These are phyloP conservation scores for Seira sanloemensis DNA, from an alignment of 2,888 invertebrate genomes.

Conservation along the genomic window DNA sequence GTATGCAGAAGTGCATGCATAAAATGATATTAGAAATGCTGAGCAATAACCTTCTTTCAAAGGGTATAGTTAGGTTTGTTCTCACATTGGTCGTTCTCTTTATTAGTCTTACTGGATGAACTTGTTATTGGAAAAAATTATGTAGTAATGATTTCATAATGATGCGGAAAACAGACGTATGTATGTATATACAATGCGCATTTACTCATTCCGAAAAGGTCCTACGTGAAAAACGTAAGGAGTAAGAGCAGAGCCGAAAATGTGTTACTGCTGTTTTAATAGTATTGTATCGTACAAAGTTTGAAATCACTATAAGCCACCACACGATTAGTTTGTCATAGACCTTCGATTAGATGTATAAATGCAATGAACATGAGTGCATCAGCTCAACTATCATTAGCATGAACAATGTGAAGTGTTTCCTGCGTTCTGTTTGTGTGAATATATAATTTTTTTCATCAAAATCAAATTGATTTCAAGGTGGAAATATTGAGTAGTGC, in stretches of 20 bases:
- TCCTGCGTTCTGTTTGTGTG: neutral
- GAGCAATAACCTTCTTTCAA: constrained; percentile 12
- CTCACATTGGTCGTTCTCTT: constrained; percentile 43
- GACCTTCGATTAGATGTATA: neutral
- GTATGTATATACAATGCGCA: neutral
- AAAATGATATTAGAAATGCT: neutral
- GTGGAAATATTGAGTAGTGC: too few species aligned
- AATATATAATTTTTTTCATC: neutral
- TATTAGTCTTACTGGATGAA: constrained; percentile 22
- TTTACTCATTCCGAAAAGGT: neutral
- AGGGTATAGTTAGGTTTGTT: constrained; percentile 28
- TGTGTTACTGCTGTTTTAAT: too few species aligned
- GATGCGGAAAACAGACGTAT: constrained; percentile 35
- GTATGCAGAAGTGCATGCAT: neutral
- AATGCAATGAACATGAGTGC: neutral
- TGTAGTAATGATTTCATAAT: constrained; percentile 52
- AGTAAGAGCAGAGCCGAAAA: too few species aligned
- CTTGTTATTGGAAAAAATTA: constrained; percentile 30
- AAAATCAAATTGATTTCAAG: neutral
- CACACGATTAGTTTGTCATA: neutral
- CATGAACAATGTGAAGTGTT: neutral
- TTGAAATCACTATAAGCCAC: too few species aligned
- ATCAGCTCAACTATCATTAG: too few species aligned
- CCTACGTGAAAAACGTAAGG: too few species aligned
- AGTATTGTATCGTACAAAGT: too few species aligned